Evolutionary conservation across 2,113 vertebrate genomes (phyloP).

Genomic region (Fregetta grallaria): DNA sequence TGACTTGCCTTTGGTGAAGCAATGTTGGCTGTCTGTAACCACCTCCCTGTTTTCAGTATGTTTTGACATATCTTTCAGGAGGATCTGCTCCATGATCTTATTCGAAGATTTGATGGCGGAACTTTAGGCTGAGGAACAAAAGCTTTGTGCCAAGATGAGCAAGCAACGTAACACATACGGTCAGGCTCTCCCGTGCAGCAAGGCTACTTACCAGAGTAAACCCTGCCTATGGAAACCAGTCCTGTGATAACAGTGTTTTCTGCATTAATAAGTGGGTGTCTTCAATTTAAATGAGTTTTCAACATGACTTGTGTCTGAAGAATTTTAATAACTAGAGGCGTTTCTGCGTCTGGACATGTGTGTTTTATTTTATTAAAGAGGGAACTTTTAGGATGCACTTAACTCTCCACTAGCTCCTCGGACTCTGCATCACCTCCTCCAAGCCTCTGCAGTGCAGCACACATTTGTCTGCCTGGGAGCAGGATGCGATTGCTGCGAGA

Average conservation of each 20-base stretch:
- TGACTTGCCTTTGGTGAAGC: background rate
- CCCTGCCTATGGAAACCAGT: background rate
- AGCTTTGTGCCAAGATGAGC: background rate
- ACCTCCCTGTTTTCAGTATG: background rate
- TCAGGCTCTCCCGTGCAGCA: background rate
- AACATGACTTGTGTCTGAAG: background rate
- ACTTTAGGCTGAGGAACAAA: background rate
- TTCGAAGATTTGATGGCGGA: background rate
- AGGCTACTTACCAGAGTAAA: background rate
- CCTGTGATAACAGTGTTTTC: fast-evolving
- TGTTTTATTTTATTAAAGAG: background rate
- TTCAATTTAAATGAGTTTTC: background rate
- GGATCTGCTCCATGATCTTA: background rate
- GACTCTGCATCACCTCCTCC: background rate
- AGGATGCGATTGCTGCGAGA: background rate
- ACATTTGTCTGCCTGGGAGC: background rate
- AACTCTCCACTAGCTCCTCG: background rate
- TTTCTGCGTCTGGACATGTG: background rate
- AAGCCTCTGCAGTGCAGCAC: background rate
- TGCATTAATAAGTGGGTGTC: background rate
- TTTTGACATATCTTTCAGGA: background rate
- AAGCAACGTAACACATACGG: background rate
- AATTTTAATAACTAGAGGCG: background rate
- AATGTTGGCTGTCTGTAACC: background rate
- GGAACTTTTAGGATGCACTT: background rate